These are phyloP conservation scores for Panagrolaimus sp. DNA, from an alignment of 1,140 invertebrate genomes.

Conservation along the genomic window DNA sequence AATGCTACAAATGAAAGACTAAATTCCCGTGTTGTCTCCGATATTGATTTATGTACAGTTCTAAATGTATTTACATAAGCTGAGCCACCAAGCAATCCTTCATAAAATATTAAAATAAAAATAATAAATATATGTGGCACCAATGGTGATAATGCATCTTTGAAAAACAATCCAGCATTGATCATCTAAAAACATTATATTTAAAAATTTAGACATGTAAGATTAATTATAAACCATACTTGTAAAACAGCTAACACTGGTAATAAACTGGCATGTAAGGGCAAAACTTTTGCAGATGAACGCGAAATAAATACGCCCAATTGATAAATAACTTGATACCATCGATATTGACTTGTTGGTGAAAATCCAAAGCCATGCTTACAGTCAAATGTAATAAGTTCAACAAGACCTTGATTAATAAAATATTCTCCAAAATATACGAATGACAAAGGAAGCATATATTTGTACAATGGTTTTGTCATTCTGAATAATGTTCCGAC, in stretches of 20 bases:
- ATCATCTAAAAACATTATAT: slow-evolving; percentile 9
- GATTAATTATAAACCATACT: background rate
- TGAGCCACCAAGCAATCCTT: slow-evolving; percentile 66
- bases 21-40: background rate
- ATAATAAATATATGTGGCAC: slow-evolving; percentile 51
- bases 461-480: slow-evolving; percentile 64
- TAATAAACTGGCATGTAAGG: background rate
- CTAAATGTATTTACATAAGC: slow-evolving; percentile 82
- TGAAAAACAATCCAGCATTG: slow-evolving; percentile 44
- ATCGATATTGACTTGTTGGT: slow-evolving; percentile 15
- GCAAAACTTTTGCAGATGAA: slow-evolving; percentile 6
- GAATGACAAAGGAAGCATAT: slow-evolving; percentile 72
- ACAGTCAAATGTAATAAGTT: slow-evolving; percentile 38
- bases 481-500: background rate
- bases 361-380: slow-evolving; percentile 36
- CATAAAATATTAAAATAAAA: slow-evolving; percentile 50
- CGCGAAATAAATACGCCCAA: slow-evolving; percentile 10
- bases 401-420: slow-evolving; percentile 79
- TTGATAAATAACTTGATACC: slow-evolving; percentile 13
- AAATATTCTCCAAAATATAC: slow-evolving; percentile 84
- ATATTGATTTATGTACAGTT: slow-evolving; percentile 70
- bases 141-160: slow-evolving; percentile 47
- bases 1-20: background rate
- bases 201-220: background rate
- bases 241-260: slow-evolving; percentile 7